Base-by-base conservation (phyloP, 2,888 invertebrate species). In the Tetropium fuscum region DNA sequence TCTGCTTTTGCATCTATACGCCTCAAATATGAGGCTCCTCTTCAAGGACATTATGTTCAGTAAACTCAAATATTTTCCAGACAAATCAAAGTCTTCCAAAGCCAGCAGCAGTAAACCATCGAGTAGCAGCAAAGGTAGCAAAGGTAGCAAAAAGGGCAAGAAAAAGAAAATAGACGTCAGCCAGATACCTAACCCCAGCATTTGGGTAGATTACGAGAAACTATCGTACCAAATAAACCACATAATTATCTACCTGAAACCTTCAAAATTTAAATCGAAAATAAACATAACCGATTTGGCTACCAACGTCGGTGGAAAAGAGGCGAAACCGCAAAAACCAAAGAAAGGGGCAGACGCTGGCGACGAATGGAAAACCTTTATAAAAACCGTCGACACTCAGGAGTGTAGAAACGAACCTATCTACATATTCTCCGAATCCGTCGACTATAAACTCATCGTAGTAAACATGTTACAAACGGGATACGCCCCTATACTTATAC, bases 361-460 rank as follows among this genome's bases (percentile, higher is more conserved):
- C 2, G 11, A 8, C 2, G 36, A 41, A 3, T 67, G 67, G 49
- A 68, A 70, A 60, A 48, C 67, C 32, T 54, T 76, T 5, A 45
- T 68, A 10, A 71, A 70, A 68, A 64, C 71, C 0, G 53, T 63
- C 8, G 53, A 27, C 5, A 13, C 74, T 13, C 53, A 58, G 11
- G 36, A 53, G n/a, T 65, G 68, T 4, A 63, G 74, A 27, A 80
- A 80, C 51, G 75, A 77, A 57, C 78, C 80, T 0, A 18, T 79
- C 4, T 78, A 78, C 44, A 27, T 80, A 3, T 78, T 79, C 56
- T 62, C 71, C 19, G 80, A 81, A 51, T 75, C 74, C 4, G 41
- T 77, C 7, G 74, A 75, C 16, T 54, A 59, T 4, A 80, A 79
- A 59, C 62, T 72, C 2, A n/a, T 80, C 1, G 49, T 80, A 2